Conservation (phyloP, 2,888 invertebrate genomes). For the Listrodromus nycthemerus region DNA sequence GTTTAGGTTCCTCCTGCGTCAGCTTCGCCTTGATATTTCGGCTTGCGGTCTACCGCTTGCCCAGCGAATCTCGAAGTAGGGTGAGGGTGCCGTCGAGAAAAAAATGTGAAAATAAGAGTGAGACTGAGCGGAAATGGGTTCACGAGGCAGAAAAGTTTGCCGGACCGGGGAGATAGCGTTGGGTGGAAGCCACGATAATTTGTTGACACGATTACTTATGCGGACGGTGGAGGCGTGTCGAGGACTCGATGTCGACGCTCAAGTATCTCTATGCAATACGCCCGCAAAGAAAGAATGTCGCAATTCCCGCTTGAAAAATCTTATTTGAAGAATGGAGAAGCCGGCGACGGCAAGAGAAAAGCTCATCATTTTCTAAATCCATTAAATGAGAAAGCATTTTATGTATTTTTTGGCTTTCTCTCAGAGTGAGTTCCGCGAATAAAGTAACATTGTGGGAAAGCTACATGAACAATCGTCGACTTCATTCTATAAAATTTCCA, state of each 20-base stretch:
- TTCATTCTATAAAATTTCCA: too few species aligned
- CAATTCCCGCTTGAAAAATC: constrained; percentile 6
- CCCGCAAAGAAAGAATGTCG: neutral
- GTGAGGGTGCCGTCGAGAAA: constrained; percentile 12
- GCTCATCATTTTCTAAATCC: neutral
- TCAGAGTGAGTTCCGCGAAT: too few species aligned
- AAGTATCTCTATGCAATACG: constrained; percentile 1
- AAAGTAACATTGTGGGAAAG: too few species aligned
- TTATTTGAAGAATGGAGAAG: neutral
- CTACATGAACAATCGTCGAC: too few species aligned
- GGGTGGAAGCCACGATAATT: constrained; percentile 60
- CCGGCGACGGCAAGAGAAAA: neutral
- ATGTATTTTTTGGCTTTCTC: too few species aligned
- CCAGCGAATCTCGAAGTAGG: constrained; percentile 26
- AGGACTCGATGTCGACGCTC: constrained; percentile 59
- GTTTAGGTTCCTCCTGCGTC: constrained; percentile 13
- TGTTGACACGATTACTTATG: constrained; percentile 69
- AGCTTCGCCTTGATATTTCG: neutral
- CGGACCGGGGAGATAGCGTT: constrained; percentile 59
- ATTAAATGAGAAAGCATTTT: too few species aligned
- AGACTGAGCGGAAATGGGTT: constrained; percentile 8
- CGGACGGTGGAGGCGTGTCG: constrained; percentile 57
- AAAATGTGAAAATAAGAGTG: constrained; percentile 45
- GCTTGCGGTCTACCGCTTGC: constrained; percentile 16
- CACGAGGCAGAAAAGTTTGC: constrained; percentile 48